phyloP scores from a whole-genome alignment of 2,797 vertebrate genomes.

The Anomalospiza imberbis region DNA sequence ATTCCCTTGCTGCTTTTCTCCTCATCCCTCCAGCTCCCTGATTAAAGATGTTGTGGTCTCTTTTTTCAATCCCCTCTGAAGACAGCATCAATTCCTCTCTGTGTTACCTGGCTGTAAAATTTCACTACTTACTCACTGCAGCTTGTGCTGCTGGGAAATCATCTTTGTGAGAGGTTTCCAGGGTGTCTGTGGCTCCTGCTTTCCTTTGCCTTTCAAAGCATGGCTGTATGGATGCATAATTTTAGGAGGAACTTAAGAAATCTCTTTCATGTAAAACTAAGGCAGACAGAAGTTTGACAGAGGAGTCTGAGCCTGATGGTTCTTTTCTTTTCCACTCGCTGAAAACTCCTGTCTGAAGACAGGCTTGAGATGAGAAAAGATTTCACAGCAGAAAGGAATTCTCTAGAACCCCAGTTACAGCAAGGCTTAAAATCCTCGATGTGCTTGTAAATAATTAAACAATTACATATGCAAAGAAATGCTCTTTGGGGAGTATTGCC shows the following conservation, averaged over 20 bases:
- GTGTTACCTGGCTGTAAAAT: background rate
- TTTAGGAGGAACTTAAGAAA: conserved; percentile 7
- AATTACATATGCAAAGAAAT: background rate
- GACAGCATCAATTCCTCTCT: background rate
- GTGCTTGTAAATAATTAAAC: background rate
- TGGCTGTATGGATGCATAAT: background rate
- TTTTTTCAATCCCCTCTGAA: background rate
- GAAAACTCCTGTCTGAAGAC: background rate
- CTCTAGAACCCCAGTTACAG: background rate
- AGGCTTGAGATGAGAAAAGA: background rate
- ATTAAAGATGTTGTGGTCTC: background rate
- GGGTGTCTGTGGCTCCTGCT: background rate
- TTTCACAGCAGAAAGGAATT: background rate
- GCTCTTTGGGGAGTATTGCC: background rate
- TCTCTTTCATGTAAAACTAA: conserved; percentile 47
- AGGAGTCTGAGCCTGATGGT: background rate
- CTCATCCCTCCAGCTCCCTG: background rate
- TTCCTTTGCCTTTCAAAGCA: background rate
- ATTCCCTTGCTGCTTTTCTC: background rate
- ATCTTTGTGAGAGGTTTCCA: background rate
- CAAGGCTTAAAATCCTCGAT: background rate
- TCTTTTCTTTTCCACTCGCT: background rate
- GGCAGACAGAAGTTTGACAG: background rate
- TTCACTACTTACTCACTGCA: background rate
- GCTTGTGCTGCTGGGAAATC: background rate